These are phyloP conservation scores for Umimayanthus kanabou DNA, from an alignment of 92 coral and sea anemone species.

Conservation along the genomic window DNA sequence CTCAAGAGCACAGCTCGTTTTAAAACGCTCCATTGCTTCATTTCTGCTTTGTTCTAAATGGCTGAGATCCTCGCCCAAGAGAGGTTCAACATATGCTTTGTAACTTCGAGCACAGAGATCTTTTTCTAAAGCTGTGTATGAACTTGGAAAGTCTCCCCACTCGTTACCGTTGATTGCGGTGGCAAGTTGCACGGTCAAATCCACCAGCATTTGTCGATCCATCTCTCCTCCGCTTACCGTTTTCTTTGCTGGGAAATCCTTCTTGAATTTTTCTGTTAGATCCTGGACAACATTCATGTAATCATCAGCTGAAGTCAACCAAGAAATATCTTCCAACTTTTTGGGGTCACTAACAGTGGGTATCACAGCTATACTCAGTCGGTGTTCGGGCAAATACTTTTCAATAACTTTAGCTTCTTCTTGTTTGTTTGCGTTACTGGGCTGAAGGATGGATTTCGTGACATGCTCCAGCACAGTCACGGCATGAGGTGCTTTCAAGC, in stretches of 20 bases:
- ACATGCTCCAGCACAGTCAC: slow-evolving; percentile 43
- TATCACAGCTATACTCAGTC: slow-evolving; percentile 41
- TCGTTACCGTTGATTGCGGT: slow-evolving; percentile 35
- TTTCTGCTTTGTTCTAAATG: not conserved
- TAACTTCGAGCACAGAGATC: slow-evolving; percentile 41
- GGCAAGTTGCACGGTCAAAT: slow-evolving; percentile 28
- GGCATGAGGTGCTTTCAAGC: slow-evolving; percentile 16
- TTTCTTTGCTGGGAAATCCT: slow-evolving; percentile 40
- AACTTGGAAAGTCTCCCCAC: slow-evolving; percentile 31
- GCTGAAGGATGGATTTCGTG: slow-evolving; percentile 19
- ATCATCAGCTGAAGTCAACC: slow-evolving; percentile 19
- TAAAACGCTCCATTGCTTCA: slow-evolving; percentile 14
- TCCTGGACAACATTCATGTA: slow-evolving; percentile 6
- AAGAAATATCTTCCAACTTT: slow-evolving; percentile 25
- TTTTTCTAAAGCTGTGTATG: slow-evolving; percentile 35
- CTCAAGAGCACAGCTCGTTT: slow-evolving; percentile 8
- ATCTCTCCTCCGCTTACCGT: slow-evolving; percentile 34
- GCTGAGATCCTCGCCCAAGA: slow-evolving; percentile 6
- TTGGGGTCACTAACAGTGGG: slow-evolving; percentile 50
- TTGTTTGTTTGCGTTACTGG: not conserved
- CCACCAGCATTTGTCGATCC: slow-evolving; percentile 44
- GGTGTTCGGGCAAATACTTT: slow-evolving; percentile 50
- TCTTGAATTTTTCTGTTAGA: not conserved
- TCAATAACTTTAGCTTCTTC: slow-evolving; percentile 44
- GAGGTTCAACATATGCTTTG: slow-evolving; percentile 32